Conservation (phyloP, 35 echinoderm and acorn worm species). For the Patiria miniata region DNA sequence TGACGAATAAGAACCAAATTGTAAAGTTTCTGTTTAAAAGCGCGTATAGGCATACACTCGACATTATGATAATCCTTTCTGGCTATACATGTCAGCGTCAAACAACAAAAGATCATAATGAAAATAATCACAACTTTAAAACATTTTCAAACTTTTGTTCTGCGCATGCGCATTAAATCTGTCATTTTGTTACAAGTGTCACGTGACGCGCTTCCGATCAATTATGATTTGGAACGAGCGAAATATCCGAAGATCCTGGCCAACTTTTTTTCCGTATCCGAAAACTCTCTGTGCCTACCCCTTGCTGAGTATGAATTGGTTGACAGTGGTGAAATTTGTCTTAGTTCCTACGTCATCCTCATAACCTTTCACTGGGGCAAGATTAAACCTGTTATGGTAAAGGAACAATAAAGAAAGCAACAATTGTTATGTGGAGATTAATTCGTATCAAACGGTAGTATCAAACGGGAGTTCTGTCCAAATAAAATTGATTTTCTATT, state of each 20-base stretch:
- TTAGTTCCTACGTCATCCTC: slow-evolving; percentile 12
- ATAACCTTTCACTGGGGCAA: neutral
- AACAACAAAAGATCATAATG: neutral
- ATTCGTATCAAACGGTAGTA: too few species aligned
- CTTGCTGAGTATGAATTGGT: neutral
- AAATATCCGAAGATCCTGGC: too few species aligned
- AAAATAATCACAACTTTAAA: neutral
- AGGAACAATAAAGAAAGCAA: too few species aligned
- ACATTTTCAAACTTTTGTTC: neutral
- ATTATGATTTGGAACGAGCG: too few species aligned
- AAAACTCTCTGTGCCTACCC: neutral
- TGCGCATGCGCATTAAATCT: neutral
- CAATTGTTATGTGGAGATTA: too few species aligned
- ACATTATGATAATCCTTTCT: neutral
- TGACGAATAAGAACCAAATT: neutral
- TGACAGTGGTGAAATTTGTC: neutral
- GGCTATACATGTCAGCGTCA: neutral
- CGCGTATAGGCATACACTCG: too few species aligned
- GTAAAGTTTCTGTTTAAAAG: too few species aligned
- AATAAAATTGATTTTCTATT: too few species aligned
- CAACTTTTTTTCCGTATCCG: neutral
- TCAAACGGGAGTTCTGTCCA: too few species aligned
- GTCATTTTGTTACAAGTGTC: too few species aligned
- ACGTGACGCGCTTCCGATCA: too few species aligned
- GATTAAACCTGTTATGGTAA: slow-evolving; percentile 5